Percentiles rank a stretch among this genome's conserved stretches.
Conservation (phyloP, 2,797 vertebrate species). For the Novumbra hubbsi region DNA sequence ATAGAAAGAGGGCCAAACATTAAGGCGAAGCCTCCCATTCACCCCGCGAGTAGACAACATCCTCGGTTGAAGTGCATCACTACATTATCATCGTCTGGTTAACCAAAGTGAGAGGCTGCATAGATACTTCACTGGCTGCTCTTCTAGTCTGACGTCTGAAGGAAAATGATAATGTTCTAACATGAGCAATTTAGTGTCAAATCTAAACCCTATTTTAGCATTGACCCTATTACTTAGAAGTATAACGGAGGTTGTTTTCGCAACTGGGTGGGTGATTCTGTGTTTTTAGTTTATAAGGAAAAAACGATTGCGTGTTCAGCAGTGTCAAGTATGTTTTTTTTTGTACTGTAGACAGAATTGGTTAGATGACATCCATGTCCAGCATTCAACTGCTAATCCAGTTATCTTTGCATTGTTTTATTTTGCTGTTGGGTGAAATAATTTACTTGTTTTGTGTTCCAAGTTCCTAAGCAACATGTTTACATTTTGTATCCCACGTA, state of each 20-base stretch:
- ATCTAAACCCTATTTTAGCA: neutral
- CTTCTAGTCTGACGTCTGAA: conserved; percentile 16
- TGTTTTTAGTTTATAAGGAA: neutral
- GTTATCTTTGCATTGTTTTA: neutral
- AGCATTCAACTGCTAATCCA: neutral
- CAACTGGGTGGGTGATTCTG: neutral
- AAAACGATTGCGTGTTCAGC: neutral
- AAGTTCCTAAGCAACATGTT: neutral
- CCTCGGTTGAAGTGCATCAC: neutral
- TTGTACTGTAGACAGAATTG: neutral
- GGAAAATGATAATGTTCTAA: conserved; percentile 2
- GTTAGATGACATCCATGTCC: neutral
- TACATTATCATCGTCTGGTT: conserved; percentile 4
- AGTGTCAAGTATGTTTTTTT: neutral
- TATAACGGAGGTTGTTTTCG: neutral
- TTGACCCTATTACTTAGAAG: neutral
- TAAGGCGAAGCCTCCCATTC: conserved; percentile 8
- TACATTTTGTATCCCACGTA: conserved; percentile 1
- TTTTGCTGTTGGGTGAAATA: neutral
- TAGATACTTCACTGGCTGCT: neutral
- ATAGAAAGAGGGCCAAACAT: no score
- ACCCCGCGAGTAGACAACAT: conserved; percentile 9
- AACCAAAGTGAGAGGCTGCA: neutral
- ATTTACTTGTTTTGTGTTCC: neutral
- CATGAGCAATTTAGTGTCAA: neutral